Percentiles rank a stretch among this genome's conserved stretches.
phyloP scores from a whole-genome alignment of 2,797 vertebrate species.

The Podarcis lilfordi region DNA sequence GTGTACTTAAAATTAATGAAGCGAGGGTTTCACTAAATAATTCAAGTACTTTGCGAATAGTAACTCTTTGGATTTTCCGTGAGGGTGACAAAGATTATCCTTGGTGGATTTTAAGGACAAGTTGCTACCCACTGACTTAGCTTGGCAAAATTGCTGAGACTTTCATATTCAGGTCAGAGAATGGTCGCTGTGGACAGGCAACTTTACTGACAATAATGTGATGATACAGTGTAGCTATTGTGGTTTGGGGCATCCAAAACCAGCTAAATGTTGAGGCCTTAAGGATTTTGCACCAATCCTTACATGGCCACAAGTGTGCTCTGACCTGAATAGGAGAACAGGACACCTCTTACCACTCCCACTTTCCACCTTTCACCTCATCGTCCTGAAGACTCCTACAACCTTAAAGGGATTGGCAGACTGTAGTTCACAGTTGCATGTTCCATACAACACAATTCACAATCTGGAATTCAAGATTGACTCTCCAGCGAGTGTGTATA shows the following conservation, averaged over 20 bases:
- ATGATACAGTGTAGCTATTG: neutral
- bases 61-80: neutral
- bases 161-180: neutral
- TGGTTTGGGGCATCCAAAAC: neutral
- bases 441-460: neutral
- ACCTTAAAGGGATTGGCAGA: neutral
- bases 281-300: neutral
- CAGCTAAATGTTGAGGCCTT: neutral
- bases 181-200: neutral
- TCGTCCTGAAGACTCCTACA: neutral
- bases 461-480: neutral
- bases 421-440: neutral
- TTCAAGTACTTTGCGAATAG: neutral
- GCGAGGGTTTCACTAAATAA: neutral
- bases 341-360: neutral
- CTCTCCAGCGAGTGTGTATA: neutral
- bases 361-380: neutral
- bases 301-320: neutral
- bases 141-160: neutral
- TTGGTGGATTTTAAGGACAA: neutral
- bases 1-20: neutral
- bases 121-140: neutral
- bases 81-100: neutral
- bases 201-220: neutral
- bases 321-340: neutral